Evolutionary conservation across 2,797 vertebrate species (phyloP).

Genomic region (Chrysocyon brachyurus): DNA sequence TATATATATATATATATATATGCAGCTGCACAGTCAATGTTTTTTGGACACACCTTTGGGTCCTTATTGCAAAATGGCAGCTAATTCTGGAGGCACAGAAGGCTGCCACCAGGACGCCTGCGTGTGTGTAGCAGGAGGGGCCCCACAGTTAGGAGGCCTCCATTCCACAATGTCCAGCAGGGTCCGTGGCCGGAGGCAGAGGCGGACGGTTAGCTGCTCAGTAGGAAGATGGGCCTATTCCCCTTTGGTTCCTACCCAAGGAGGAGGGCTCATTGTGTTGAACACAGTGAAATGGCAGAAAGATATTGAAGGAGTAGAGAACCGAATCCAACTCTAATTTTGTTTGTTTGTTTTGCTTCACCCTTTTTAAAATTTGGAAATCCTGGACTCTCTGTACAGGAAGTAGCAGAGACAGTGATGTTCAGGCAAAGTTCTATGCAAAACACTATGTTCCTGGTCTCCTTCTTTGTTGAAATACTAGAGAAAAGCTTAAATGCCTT

Average conservation of each 20-base stretch:
- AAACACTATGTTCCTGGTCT: not conserved
- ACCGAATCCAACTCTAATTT: not conserved
- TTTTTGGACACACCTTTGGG: not conserved
- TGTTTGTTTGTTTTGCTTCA: not conserved
- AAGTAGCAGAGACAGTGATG: not conserved
- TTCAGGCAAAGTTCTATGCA: not conserved
- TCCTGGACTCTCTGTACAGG: no score
- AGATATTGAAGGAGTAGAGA: not conserved
- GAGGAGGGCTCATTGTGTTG: not conserved
- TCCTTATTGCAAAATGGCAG: not conserved
- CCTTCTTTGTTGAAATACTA: not conserved
- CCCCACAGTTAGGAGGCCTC: rapidly evolving
- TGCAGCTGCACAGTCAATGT: not conserved
- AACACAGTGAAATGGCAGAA: not conserved
- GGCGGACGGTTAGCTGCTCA: not conserved
- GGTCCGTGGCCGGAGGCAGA: not conserved
- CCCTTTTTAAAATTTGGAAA: not conserved
- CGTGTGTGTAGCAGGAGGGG: no score
- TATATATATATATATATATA: no score
- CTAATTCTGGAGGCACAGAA: no score
- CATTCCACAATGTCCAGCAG: not conserved
- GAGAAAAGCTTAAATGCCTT: not conserved
- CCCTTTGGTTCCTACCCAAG: not conserved
- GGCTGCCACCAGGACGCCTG: no score
- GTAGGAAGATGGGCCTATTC: rapidly evolving